Percentiles rank a stretch among this genome's conserved stretches.
These are phyloP conservation scores for Columba guinea DNA, from an alignment of 2,797 vertebrate genomes.

Conservation along the genomic window DNA sequence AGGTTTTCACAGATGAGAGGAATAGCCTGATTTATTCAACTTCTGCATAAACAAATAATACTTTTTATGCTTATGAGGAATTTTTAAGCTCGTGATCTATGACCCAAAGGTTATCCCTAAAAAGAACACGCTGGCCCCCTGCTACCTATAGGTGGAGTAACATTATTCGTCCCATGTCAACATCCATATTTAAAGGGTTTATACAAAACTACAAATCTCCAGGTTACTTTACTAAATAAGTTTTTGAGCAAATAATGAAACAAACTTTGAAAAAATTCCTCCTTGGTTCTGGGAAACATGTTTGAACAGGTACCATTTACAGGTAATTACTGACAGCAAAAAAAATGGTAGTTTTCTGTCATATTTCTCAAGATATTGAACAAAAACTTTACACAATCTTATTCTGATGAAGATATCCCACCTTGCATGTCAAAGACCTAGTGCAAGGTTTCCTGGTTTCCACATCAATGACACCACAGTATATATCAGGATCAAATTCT, in stretches of 20 bases:
- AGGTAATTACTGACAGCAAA: not conserved
- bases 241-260: not conserved
- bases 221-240: not conserved
- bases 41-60: not conserved
- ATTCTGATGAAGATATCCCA: conserved; percentile 62
- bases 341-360: not conserved
- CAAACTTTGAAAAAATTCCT: not conserved
- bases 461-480: conserved; percentile 97
- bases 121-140: fast-evolving
- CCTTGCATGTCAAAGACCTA: conserved; percentile 99
- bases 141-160: not conserved
- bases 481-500: conserved; percentile 97
- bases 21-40: not conserved
- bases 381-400: not conserved
- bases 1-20: not conserved
- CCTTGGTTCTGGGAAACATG: not conserved
- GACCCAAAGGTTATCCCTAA: not conserved
- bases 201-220: not conserved
- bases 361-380: not conserved
- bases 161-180: not conserved
- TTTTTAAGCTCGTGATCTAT: not conserved
- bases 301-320: not conserved
- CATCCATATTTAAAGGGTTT: not conserved
- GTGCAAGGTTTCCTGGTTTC: conserved; percentile 98
- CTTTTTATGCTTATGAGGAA: not conserved